Evolutionary conservation across 2,888 invertebrate species (phyloP).

Genomic region (Hypolimnas misippus): DNA sequence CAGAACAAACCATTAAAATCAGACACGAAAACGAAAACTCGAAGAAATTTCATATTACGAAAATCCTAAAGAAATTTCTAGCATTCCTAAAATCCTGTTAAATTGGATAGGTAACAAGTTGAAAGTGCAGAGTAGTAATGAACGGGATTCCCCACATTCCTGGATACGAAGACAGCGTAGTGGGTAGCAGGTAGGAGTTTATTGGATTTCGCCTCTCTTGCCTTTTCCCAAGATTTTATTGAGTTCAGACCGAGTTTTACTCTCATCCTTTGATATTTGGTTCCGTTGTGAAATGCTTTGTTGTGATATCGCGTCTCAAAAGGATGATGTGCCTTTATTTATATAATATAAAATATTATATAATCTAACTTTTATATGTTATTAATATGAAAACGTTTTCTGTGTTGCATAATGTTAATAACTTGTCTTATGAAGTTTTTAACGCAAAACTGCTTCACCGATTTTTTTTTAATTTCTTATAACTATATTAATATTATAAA

Average conservation of each 20-base stretch:
- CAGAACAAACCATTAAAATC: slow-evolving; percentile 7
- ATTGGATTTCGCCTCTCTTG: slow-evolving; percentile 66
- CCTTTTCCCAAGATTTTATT: slow-evolving; percentile 56
- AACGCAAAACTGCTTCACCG: too few species aligned
- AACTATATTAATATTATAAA: too few species aligned
- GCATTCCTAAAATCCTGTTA: slow-evolving; percentile 56
- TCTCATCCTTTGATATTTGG: slow-evolving; percentile 32
- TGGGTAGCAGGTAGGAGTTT: slow-evolving; percentile 64
- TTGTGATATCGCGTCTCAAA: slow-evolving; percentile 11
- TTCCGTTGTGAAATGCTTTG: slow-evolving; percentile 22
- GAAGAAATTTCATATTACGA: slow-evolving; percentile 42
- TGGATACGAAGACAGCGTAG: slow-evolving; percentile 57
- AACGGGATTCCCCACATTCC: slow-evolving; percentile 71
- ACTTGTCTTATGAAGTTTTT: too few species aligned
- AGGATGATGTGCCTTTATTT: not conserved
- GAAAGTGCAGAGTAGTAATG: slow-evolving; percentile 71
- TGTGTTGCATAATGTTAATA: too few species aligned
- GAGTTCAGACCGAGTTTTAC: slow-evolving; percentile 41
- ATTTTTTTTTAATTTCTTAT: too few species aligned
- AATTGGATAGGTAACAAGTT: slow-evolving; percentile 74
- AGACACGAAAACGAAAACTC: slow-evolving; percentile 17
- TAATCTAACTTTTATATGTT: too few species aligned
- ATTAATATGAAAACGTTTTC: too few species aligned
- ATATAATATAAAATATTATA: too few species aligned
- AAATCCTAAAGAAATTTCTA: slow-evolving; percentile 37